These are phyloP conservation scores for Herpetotheres cachinnans DNA, from an alignment of 2,113 vertebrate species.

Conservation along the genomic window DNA sequence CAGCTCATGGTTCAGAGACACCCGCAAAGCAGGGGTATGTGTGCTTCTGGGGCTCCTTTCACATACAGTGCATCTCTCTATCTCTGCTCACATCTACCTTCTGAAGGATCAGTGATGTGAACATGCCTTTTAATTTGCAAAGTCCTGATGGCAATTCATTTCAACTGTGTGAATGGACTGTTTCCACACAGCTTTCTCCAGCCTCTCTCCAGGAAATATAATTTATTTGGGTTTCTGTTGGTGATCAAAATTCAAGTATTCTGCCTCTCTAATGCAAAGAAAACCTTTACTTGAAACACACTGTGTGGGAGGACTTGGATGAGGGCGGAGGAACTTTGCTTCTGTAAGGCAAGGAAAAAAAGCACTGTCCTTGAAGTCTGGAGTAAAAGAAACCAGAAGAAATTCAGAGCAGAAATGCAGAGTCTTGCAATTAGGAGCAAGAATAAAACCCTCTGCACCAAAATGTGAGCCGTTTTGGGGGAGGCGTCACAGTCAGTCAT, in stretches of 20 bases:
- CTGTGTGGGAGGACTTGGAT: background rate
- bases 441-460: background rate
- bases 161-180: background rate
- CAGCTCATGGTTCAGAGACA: background rate
- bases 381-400: background rate
- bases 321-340: background rate
- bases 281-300: background rate
- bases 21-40: background rate
- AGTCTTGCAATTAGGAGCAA: background rate
- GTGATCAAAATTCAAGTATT: background rate
- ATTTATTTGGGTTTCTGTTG: background rate
- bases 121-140: background rate
- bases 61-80: accelerated
- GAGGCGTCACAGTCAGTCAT: background rate
- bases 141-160: background rate
- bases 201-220: background rate
- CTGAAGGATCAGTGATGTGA: background rate
- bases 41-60: background rate
- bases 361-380: background rate
- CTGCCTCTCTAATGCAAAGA: background rate
- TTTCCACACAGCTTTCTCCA: background rate
- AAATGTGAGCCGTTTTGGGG: background rate
- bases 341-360: background rate
- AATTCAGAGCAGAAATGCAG: background rate
- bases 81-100: background rate